Percentiles rank a stretch among this genome's conserved stretches.
These are phyloP conservation scores for Drosophila navojoa DNA, from an alignment of 1,140 invertebrate species.

Conservation along the genomic window DNA sequence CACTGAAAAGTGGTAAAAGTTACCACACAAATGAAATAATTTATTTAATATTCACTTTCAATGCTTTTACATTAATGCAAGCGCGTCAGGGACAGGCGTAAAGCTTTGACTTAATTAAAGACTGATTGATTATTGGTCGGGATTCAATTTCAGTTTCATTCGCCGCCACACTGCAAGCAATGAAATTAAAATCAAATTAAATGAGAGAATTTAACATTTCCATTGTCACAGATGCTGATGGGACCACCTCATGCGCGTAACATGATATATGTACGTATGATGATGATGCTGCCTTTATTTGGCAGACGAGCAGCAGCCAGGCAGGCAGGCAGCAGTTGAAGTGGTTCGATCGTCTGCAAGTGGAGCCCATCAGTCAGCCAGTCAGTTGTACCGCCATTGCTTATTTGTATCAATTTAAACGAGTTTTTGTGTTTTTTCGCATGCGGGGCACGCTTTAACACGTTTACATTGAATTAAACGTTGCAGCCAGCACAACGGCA, in stretches of 20 bases:
- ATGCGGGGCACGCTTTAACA: slow-evolving; percentile 70
- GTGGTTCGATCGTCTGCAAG: neutral
- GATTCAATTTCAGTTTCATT: slow-evolving; percentile 40
- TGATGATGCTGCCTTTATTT: slow-evolving; percentile 23
- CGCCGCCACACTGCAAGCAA: slow-evolving; percentile 3
- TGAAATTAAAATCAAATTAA: slow-evolving; percentile 47
- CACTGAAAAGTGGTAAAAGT: neutral
- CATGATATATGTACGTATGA: slow-evolving; percentile 26
- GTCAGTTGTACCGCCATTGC: slow-evolving; percentile 16
- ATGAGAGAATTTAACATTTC: slow-evolving; percentile 32
- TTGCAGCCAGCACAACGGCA: slow-evolving; percentile 38
- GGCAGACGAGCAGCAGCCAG: neutral
- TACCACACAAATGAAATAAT: neutral
- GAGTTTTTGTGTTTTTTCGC: slow-evolving; percentile 58
- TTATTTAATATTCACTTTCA: slow-evolving; percentile 2
- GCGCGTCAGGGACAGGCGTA: too few relatives aligned
- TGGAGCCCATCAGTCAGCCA: slow-evolving; percentile 2
- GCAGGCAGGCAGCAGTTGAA: neutral
- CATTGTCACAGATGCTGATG: slow-evolving; percentile 22
- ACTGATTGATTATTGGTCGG: slow-evolving; percentile 27
- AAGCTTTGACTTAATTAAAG: slow-evolving; percentile 16
- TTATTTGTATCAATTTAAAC: slow-evolving; percentile 56
- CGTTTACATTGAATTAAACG: slow-evolving; percentile 79
- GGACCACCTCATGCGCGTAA: slow-evolving; percentile 13
- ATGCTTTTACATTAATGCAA: neutral